Evolutionary conservation across 2,888 invertebrate genomes (phyloP).

Genomic region (Alloscopus bannaensis): DNA sequence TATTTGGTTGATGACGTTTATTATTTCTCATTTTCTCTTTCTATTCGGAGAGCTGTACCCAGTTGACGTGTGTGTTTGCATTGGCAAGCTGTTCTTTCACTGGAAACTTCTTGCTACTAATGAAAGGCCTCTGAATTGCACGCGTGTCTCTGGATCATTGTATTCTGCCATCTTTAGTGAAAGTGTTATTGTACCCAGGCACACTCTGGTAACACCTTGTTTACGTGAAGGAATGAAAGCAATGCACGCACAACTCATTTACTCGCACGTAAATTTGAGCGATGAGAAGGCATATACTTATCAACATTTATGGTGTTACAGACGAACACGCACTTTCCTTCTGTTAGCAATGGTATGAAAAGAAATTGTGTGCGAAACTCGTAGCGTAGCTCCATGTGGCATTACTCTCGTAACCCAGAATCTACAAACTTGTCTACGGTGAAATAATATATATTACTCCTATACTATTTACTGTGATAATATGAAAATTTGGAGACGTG

Average conservation of each 20-base stretch:
- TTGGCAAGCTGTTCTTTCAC: too few species aligned
- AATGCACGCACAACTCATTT: conserved; percentile 18
- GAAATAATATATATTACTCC: not conserved
- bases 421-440: not conserved
- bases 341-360: not conserved
- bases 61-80: not conserved
- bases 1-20: not conserved
- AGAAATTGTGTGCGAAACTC: conserved; percentile 50
- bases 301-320: not conserved
- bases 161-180: not conserved
- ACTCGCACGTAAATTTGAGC: not conserved
- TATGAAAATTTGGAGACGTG: conserved; percentile 1
- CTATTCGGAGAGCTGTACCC: not conserved
- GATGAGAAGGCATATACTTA: conserved; percentile 2
- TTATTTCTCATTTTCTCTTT: not conserved
- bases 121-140: not conserved
- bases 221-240: conserved; percentile 9
- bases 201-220: conserved; percentile 29
- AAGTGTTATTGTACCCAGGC: conserved; percentile 23
- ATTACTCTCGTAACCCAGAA: not conserved
- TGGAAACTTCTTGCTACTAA: too few species aligned
- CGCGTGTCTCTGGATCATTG: not conserved
- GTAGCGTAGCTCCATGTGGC: conserved; percentile 1
- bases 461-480: not conserved
- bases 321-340: conserved; percentile 30